A percentile compares a stretch with the other conserved stretches of the same genome.
Evolutionary conservation across 2,888 invertebrate species (phyloP).

Genomic region (Drosophila kuntzei): DNA sequence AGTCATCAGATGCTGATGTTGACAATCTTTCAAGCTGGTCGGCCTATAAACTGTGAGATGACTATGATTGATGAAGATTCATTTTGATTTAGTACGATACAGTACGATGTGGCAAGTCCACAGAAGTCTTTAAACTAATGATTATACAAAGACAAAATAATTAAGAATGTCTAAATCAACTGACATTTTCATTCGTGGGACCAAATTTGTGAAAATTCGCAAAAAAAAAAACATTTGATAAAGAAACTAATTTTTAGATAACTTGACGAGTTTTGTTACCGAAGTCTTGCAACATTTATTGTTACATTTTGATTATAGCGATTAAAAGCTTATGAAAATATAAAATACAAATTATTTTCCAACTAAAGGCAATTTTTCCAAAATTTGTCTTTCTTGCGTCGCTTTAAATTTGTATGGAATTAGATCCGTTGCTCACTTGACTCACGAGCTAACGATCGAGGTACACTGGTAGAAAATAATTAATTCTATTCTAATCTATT

Average conservation of each 20-base stretch:
- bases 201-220: not conserved
- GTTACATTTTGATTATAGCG: no score
- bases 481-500: no score
- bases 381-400: no score
- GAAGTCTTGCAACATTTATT: no score
- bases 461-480: no score
- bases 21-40: conserved; percentile 32
- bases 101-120: not conserved
- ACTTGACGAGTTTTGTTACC: not conserved
- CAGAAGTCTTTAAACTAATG: conserved; percentile 2
- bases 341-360: no score
- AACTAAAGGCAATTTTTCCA: no score
- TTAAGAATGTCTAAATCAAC: not conserved
- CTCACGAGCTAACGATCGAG: no score
- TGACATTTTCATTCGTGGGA: not conserved
- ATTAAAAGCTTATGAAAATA: no score
- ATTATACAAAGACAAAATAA: not conserved
- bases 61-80: conserved; percentile 69
- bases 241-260: not conserved
- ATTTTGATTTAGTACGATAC: conserved; percentile 38
- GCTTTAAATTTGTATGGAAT: no score
- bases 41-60: conserved; percentile 35
- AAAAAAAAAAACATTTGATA: not conserved
- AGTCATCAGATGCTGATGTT: conserved; percentile 35
- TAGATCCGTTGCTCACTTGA: no score